Evolutionary conservation across 1,140 invertebrate genomes (phyloP).

Genomic region (Ceratina calcarata): DNA sequence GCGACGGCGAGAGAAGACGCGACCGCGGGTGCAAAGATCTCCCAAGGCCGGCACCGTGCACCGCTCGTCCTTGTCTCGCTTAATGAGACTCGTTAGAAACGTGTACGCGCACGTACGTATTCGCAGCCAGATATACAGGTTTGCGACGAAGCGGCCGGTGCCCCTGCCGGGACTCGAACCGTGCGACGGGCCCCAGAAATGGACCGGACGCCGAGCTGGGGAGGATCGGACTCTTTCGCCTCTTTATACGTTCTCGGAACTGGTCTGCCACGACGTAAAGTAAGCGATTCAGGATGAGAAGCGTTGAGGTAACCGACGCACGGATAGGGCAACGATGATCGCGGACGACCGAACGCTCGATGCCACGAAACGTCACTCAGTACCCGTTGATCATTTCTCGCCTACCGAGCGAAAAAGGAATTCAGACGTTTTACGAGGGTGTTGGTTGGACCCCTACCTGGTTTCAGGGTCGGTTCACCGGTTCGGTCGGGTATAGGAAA

Average conservation of each 20-base stretch:
- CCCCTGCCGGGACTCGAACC: slow-evolving; percentile 1
- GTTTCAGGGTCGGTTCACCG: too few species aligned
- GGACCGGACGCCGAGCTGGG: not conserved
- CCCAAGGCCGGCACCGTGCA: slow-evolving; percentile 70
- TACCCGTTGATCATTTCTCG: too few species aligned
- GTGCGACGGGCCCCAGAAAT: not conserved
- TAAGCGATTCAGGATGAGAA: slow-evolving; percentile 27
- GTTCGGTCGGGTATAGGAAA: too few species aligned
- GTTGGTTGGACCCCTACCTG: too few species aligned
- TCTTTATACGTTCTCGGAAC: slow-evolving; percentile 18
- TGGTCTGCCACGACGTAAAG: slow-evolving; percentile 9
- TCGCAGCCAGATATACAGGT: slow-evolving; percentile 10
- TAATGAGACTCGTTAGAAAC: slow-evolving; percentile 70
- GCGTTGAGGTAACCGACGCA: slow-evolving; percentile 8
- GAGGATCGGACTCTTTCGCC: not conserved
- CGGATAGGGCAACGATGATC: too few species aligned
- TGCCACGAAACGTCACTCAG: too few species aligned
- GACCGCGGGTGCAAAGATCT: slow-evolving; percentile 76
- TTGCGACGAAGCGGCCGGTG: slow-evolving; percentile 16
- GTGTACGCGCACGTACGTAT: slow-evolving; percentile 3
- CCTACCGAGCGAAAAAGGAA: too few species aligned
- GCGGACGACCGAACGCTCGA: too few species aligned
- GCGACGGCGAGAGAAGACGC: slow-evolving; percentile 61
- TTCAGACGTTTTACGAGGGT: too few species aligned
- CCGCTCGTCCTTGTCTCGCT: slow-evolving; percentile 72